Base-by-base conservation (phyloP, 2,113 vertebrate genomes). In the Seriola aureovittata region DNA sequence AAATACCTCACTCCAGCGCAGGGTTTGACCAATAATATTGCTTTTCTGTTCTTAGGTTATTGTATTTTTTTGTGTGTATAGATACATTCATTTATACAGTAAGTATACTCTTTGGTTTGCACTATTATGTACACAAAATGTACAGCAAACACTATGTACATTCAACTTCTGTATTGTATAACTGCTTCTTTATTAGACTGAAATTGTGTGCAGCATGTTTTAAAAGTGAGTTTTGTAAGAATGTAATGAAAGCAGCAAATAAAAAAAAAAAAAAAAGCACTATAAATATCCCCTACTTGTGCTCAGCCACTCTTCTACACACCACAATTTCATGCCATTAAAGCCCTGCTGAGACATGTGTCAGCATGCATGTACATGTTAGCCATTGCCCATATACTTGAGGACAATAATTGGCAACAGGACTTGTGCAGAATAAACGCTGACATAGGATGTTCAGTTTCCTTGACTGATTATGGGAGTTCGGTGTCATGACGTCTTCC, bases 361-460 rank as follows among this genome's bases (percentile, higher is more conserved):
- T 74, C 46, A 11, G 32, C 84, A 38, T 55, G 84, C 54, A 34
- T 14, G 38, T 19, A 34, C 77, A 74, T 16, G 72, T 36, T 38
- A 25, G 73, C 34, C 10, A 4, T 48, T 29, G 78, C 71, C 40
- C 12, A 3, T 42, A 74, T 68, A 74, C 44, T 8, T 29, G n/a
- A 73, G 54, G n/a, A 65, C n/a, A 32, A 12, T 50, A 6, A 16
- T 3, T 60, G 46, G 55, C 17, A 1, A 29, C n/a, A 1, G 32
- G 46, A 71, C 40, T 8, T 55, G 34, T 69, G 66, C 16, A 25
- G 52, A 48, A 55, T 38, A 32, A 50, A 25, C 12, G 38, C 17
- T 60, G 76, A 79, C 52, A 3, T 10, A 23, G 21, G 25, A 21
- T 16, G 21, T 40, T 42, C 2, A 32, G 0, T 23, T 19, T 32